Conservation (phyloP, 2,113 vertebrate genomes). For the Grallaria varia region DNA sequence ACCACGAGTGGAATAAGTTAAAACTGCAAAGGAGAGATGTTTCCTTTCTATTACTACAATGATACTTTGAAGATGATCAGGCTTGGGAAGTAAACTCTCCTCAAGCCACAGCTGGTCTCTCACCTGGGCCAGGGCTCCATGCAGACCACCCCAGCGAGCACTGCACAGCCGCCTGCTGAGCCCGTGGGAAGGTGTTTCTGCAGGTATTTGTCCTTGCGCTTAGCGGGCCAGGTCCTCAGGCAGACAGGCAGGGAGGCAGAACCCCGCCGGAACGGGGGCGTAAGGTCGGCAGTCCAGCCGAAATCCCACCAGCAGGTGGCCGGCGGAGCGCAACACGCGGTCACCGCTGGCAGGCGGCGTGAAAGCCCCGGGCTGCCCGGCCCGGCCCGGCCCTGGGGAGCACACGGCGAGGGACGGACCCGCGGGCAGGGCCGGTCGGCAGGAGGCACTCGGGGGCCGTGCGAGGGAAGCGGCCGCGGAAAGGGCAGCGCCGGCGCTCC, state of each 20-base stretch:
- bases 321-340: accelerated
- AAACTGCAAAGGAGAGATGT: not conserved
- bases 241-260: not conserved
- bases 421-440: not conserved
- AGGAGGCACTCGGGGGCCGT: not conserved
- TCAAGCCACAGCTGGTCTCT: not conserved
- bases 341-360: accelerated
- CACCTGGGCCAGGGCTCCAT: not conserved
- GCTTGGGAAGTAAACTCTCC: not conserved
- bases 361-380: not conserved
- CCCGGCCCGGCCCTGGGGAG: not conserved
- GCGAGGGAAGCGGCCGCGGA: not conserved
- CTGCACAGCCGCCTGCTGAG: not conserved
- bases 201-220: not conserved
- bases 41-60: not conserved
- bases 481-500: not conserved
- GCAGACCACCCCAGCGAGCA: accelerated
- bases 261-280: not conserved
- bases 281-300: not conserved
- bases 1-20: not conserved
- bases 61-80: not conserved
- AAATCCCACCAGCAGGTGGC: not conserved
- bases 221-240: not conserved
- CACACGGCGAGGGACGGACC: not conserved
- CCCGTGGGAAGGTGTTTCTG: not conserved